Percentiles rank a stretch among this genome's conserved stretches.
phyloP scores from a whole-genome alignment of 2,888 invertebrate genomes.

The Sepiola atlantica region DNA sequence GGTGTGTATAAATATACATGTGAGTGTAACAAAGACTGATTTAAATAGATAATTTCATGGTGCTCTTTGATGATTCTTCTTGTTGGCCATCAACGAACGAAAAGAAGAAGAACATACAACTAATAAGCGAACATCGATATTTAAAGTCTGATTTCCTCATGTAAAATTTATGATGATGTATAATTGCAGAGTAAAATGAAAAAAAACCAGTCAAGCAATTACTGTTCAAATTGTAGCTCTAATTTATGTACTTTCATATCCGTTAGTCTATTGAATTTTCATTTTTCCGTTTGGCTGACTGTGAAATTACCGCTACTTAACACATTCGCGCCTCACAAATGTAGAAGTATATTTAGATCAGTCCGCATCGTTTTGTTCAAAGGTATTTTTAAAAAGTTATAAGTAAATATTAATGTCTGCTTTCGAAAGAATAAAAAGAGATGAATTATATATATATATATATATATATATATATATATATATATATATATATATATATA shows the following conservation, averaged over 20 bases:
- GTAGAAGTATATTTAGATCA: too few relatives aligned
- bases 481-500: neutral
- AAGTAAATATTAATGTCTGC: too few relatives aligned
- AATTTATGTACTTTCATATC: neutral
- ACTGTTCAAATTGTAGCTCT: neutral
- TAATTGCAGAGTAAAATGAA: neutral
- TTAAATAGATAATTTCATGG: neutral
- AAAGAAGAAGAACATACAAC: neutral
- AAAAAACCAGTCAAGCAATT: neutral
- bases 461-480: neutral
- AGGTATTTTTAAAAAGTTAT: too few relatives aligned
- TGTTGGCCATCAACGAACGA: neutral
- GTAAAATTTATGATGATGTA: neutral
- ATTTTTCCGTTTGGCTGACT: neutral
- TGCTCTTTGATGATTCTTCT: neutral
- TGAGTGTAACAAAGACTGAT: neutral
- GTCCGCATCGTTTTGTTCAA: too few relatives aligned
- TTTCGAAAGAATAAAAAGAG: too few relatives aligned
- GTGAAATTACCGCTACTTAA: neutral
- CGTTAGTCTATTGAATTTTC: neutral
- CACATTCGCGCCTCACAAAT: too few relatives aligned
- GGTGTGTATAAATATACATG: too few relatives aligned
- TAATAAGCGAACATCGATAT: neutral
- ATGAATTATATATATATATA: neutral
- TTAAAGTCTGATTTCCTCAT: neutral